Percentiles rank a stretch among this genome's conserved stretches.
Evolutionary conservation across 2,797 vertebrate genomes (phyloP).

Genomic region (Anguilla anguilla): DNA sequence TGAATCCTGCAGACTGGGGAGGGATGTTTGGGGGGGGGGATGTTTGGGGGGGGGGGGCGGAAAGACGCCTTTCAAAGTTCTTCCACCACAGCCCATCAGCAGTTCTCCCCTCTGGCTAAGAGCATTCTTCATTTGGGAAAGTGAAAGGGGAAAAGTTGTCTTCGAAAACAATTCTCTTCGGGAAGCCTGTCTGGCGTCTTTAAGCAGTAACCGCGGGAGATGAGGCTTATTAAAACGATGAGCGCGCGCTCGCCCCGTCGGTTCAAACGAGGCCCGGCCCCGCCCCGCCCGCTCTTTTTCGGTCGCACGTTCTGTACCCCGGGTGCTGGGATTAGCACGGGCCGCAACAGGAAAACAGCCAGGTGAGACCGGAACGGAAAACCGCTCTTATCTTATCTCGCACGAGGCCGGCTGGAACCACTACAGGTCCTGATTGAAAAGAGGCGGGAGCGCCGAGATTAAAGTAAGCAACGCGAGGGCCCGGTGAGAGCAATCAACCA

Average conservation of each 20-base stretch:
- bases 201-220: not conserved
- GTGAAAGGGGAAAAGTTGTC: not conserved
- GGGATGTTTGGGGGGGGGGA: too few species aligned
- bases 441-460: not conserved
- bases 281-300: not conserved
- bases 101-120: not conserved
- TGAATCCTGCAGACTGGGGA: not conserved
- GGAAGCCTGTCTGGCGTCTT: not conserved
- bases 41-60: not conserved
- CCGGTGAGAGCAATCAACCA: conserved; percentile 16
- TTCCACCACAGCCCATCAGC: conserved; percentile 13
- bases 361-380: not conserved
- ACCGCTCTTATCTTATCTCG: conserved; percentile 4
- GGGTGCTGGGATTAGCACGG: not conserved
- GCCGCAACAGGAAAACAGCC: not conserved
- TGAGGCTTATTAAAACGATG: not conserved
- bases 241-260: not conserved
- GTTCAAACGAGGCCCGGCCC: not conserved
- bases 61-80: not conserved
- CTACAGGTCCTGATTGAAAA: conserved; percentile 9
- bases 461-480: not conserved
- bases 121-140: not conserved
- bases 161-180: not conserved
- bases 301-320: not conserved
- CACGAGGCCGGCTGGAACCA: not conserved